These are phyloP conservation scores for Campoplex nolae DNA, from an alignment of 2,888 invertebrate species.

Conservation along the genomic window DNA sequence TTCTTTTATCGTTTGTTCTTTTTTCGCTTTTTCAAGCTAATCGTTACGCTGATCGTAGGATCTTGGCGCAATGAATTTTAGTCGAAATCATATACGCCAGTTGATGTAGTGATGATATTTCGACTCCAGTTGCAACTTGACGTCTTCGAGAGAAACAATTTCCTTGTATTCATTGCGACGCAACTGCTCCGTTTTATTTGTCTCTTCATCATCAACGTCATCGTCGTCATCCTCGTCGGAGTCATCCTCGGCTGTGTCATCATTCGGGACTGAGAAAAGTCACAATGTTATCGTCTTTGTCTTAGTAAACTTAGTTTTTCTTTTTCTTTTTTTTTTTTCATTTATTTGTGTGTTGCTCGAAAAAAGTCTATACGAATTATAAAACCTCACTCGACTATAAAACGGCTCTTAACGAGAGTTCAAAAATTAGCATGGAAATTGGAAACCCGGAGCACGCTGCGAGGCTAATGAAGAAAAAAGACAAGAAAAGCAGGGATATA, in stretches of 20 bases:
- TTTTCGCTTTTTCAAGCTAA: background rate
- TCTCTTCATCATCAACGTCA: constrained; percentile 48
- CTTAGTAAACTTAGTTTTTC: background rate
- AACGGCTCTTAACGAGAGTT: constrained; percentile 15
- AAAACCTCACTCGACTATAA: constrained; percentile 3
- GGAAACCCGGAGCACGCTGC: constrained; percentile 65
- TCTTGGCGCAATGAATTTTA: constrained; percentile 26
- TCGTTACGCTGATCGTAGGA: constrained; percentile 27
- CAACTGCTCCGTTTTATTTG: constrained; percentile 54
- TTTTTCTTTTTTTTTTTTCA: no score
- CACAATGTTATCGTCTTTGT: constrained; percentile 59
- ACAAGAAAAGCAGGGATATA: constrained; percentile 18
- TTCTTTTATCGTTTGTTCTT: constrained; percentile 36
- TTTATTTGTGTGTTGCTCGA: constrained; percentile 22
- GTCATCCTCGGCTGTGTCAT: constrained; percentile 62
- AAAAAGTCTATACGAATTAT: constrained; percentile 14
- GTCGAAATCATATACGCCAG: constrained; percentile 76
- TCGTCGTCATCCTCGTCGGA: constrained; percentile 43
- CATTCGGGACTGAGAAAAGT: constrained; percentile 71
- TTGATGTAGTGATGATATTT: constrained; percentile 78
- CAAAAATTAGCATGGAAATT: constrained; percentile 54
- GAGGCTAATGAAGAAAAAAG: constrained; percentile 39
- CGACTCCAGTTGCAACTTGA: constrained; percentile 76
- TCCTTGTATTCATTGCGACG: constrained; percentile 71
- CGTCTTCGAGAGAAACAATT: constrained; percentile 73